Evolutionary conservation across 1,140 invertebrate genomes (phyloP), one percentile per base, ranked within the genome.

Genomic region (Lordiphosa mommai): DNA sequence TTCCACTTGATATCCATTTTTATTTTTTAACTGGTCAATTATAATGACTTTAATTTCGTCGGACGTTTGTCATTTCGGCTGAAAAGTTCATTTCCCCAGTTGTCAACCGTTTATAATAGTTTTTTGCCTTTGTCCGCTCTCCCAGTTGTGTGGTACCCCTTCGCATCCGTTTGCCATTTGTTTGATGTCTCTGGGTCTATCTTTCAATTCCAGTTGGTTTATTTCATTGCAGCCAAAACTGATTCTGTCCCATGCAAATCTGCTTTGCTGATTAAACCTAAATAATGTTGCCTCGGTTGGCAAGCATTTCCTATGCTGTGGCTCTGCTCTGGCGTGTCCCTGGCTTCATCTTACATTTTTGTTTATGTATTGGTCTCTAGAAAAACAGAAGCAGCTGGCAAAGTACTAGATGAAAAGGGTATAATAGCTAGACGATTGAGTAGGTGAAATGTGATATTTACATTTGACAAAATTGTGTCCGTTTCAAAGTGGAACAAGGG

Each of bases 191-290:
- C 40, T 40, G 55, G 36, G 30, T 49, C 65, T 57, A 66, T 61
- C 48, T 76, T 72, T 82, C 71, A 72, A 76, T 82, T 82, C 77
- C 77, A 82, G 77, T 82, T 72, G 77, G 76, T 84, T 84, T 82
- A 82, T 67, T 82, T 68, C 77, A 76, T 68, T 59, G 61, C 61
- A 63, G 43, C 57, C 65, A 37, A 65, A 67, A 49, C 37, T 27
- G 23, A 27, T 27, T 27, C 71, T 67, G 77, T 74, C 53, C 72
- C 65, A 82, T 84, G 77, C 72, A 84, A 82, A 82, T 82, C 76
- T 82, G 77, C 58, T 76, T 72, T 84, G 77, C 77, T 82, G 76
- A 82, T 82, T 82, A 82, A 82, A 82, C 76, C 72, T 84, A 82
- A 84, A 82, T 82, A 82, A 82, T 82, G 77, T 76, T 66, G 77